These are phyloP conservation scores for Australoheros facetus DNA, from an alignment of 2,797 vertebrate genomes.

Conservation along the genomic window DNA sequence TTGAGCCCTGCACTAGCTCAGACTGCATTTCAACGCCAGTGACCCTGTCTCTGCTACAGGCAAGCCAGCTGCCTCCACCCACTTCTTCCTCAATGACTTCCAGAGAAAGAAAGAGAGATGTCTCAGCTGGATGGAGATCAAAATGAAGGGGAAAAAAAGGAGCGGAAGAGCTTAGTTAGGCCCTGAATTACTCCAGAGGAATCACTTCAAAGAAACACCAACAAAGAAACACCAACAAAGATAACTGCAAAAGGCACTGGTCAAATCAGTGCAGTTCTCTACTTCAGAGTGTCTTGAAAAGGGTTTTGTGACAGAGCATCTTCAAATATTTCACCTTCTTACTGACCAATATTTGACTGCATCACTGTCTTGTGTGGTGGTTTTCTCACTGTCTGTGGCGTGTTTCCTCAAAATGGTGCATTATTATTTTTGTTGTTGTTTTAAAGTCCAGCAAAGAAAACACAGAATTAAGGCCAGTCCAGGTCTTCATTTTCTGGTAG, in stretches of 20 bases:
- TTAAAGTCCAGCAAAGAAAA: no score
- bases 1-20: conserved; percentile 68
- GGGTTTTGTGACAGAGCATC: conserved; percentile 1
- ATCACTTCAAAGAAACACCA: conserved; percentile 60
- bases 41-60: conserved; percentile 41
- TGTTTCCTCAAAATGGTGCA: no score
- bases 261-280: background rate
- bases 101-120: conserved; percentile 56
- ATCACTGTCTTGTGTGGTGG: no score
- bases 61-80: conserved; percentile 44
- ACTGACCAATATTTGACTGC: background rate
- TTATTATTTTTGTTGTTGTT: no score
- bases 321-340: background rate
- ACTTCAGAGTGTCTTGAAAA: background rate
- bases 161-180: conserved; percentile 47
- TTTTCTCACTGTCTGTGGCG: no score
- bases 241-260: conserved; percentile 27
- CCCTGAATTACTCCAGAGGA: conserved; percentile 27
- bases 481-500: no score
- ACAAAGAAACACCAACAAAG: conserved; percentile 35
- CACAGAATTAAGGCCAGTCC: no score
- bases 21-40: conserved; percentile 70
- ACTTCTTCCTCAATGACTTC: conserved; percentile 66
- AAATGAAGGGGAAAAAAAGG: conserved; percentile 48
- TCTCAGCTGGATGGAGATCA: conserved; percentile 69